Evolutionary conservation across 2,888 invertebrate species (phyloP).

Genomic region (Junonia oenone): DNA sequence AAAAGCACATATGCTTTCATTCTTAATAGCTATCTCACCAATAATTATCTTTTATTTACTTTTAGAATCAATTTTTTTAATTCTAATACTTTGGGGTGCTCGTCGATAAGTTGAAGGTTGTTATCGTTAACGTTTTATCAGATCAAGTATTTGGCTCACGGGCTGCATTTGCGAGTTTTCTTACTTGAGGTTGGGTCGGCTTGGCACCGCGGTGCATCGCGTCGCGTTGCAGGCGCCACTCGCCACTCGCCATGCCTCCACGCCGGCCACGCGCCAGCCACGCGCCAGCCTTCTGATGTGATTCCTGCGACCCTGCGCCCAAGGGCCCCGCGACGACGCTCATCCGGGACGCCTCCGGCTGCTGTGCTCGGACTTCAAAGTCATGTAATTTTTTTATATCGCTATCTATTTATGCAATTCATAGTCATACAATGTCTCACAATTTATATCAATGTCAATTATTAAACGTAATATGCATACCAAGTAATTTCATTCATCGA

Average conservation of each 20-base stretch:
- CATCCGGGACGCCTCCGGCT: not conserved
- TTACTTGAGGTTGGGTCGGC: constrained; percentile 34
- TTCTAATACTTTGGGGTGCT: constrained; percentile 16
- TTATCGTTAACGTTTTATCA: constrained; percentile 40
- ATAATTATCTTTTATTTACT: not conserved
- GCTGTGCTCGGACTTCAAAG: not conserved
- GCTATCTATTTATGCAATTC: not conserved
- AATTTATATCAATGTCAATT: not conserved
- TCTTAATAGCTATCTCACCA: not conserved
- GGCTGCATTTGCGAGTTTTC: constrained; percentile 35
- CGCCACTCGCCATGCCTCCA: constrained; percentile 31
- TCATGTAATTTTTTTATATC: constrained; percentile 19
- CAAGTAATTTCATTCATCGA: no score
- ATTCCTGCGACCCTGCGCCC: not conserved
- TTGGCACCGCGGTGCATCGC: constrained; percentile 38
- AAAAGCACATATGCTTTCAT: not conserved
- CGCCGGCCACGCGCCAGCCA: constrained; percentile 29
- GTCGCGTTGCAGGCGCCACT: constrained; percentile 36
- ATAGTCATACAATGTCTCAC: not conserved
- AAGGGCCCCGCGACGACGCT: not conserved
- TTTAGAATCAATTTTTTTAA: not conserved
- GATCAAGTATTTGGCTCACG: constrained; percentile 39
- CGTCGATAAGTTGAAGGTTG: constrained; percentile 38
- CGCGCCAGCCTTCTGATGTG: constrained; percentile 16
- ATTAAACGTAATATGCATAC: no score